These are phyloP conservation scores for Cyprinodon brontotheroides DNA, from an alignment of 2,113 vertebrate species.

Conservation along the genomic window DNA sequence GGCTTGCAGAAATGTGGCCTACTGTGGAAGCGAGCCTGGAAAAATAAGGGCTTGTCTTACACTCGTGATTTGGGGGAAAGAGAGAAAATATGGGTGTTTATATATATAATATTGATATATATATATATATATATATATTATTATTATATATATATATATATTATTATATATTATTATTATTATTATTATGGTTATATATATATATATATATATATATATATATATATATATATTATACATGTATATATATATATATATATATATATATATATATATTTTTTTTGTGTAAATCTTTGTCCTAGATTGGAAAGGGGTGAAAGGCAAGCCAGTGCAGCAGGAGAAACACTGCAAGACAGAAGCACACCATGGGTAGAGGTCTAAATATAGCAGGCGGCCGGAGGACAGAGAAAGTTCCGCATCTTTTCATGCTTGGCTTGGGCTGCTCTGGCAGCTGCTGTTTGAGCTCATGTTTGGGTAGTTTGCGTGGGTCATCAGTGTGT, in stretches of 20 bases:
- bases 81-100: background rate
- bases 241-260: too few relatives aligned
- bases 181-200: too few relatives aligned
- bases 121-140: too few relatives aligned
- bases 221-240: too few relatives aligned
- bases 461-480: slow-evolving; percentile 55
- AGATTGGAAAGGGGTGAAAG: background rate
- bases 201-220: too few relatives aligned
- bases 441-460: slow-evolving; percentile 72
- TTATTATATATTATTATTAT: too few relatives aligned
- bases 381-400: slow-evolving; percentile 67
- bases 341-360: slow-evolving; percentile 18
- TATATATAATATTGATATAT: too few relatives aligned
- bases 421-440: slow-evolving; percentile 74
- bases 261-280: background rate
- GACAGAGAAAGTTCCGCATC: slow-evolving; percentile 69
- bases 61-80: background rate
- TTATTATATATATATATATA: too few relatives aligned
- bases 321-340: slow-evolving; percentile 2
- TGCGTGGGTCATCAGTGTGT: slow-evolving; percentile 49
- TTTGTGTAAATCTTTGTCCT: background rate
- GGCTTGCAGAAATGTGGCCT: slow-evolving; percentile 33
- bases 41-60: slow-evolving; percentile 4
- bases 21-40: background rate
- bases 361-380: slow-evolving; percentile 39